Evolutionary conservation across 2,797 vertebrate species (phyloP), one percentile per base, ranked within the genome.

Genomic region (Aplochiton taeniatus): DNA sequence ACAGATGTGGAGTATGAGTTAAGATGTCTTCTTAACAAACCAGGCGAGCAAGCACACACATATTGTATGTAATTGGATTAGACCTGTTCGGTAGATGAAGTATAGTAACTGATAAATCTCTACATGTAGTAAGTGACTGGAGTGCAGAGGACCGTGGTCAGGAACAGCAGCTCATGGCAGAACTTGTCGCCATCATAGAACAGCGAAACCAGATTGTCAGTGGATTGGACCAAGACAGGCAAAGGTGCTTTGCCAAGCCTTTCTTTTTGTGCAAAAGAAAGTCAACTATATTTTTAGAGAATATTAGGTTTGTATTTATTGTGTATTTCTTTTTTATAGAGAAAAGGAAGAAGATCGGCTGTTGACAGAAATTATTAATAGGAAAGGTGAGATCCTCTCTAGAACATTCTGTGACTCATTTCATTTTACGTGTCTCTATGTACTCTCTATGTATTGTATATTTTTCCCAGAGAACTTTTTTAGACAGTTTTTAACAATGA

Each of bases 141-240:
- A 94, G 88, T 0, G 82, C 88, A 0, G 92, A 96, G 51, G 95
- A 98, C 74, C 87, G 89, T 50, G 70, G 54, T 43, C 90, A 80
- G 63, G 96, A 98, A 73, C 90, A 92, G 81, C 89, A 91, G 77
- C 82, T 97, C 78, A 95, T 96, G 94, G 81, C 91, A 10, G 92
- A 95, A 78, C 86, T 98, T 48, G 90, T 96, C 47, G 87, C 89
- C 62, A 89, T 96, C 77, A 95, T 98, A 0, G 95, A 96, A 58
- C 93, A 95, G 88, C 94, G 96, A 75, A 95, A 98, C 0, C 93
- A 94, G 71, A 96, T 98, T 8, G 85, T 98, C 80, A 95, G 93
- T 90, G 93, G 91, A 85, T 73, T 97, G 80, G 95, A 98, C 0
- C 93, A 94, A 85, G 96, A 98, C 82, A 87, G 93, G 67, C 92